Base-by-base conservation (phyloP, 2,888 invertebrate genomes). In the Ochropleura leucogaster region DNA sequence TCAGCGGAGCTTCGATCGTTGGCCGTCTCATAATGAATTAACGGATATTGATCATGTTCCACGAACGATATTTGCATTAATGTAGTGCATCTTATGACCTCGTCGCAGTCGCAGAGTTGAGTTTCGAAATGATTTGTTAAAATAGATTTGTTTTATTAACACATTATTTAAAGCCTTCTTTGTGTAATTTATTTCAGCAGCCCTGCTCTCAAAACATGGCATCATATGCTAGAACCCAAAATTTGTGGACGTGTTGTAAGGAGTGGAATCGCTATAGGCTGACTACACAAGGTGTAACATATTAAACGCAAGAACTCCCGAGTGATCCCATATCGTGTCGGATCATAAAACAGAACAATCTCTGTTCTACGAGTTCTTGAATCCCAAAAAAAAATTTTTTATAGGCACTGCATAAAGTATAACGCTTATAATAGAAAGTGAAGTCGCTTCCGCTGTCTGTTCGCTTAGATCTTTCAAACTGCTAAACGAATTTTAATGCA, bases 21-120 rank as follows among this genome's bases (percentile, higher is more conserved):
- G 80, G 69, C 79, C 74, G 65, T 71, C 67, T 84, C 78, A 84
- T 87, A 82, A 79, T 79, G 55, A 87, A 88, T 89, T 68, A 81
- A 83, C 67, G 51, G 55, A 72, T 88, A 89, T 87, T 75, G 86
- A 88, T 87, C 84, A 55, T 67, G 70, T 68, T 76, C 66, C 60
- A 72, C 20, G 49, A 59, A 70, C 66, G 63, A 55, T 67, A 68
- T 72, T 67, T 65, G 30, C 63, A 30, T 57, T 55, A 20, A 49
- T 44, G 49, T 51, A 10, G 49, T 73, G 72, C 74, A 74, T 71
- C 68, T 63, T 60, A n/a, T 64, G 64, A 77, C 70, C 57, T 64
- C 60, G 9, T 55, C 8, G 62, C 18, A 67, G 9, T 59, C 14
- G 10, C 0, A 42, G 12, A 49, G 62, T 73, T 64, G 55, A 51